These are phyloP conservation scores for Diadophis punctatus DNA, from an alignment of 2,113 vertebrate species.

Conservation along the genomic window DNA sequence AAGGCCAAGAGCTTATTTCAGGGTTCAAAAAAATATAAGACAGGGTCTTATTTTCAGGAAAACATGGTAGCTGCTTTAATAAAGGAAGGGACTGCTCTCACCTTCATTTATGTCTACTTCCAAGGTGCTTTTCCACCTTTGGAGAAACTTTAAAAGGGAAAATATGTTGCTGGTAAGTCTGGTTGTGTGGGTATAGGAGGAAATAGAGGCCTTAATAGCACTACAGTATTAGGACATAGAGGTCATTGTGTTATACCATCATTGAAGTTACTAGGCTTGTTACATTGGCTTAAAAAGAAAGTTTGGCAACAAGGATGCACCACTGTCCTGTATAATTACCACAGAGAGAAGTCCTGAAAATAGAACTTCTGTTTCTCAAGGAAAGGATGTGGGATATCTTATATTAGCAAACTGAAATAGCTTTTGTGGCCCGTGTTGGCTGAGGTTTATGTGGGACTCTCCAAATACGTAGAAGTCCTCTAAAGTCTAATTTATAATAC, in stretches of 20 bases:
- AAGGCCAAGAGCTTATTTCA: too few relatives aligned
- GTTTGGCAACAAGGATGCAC: slow-evolving; percentile 26
- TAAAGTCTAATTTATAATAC: slow-evolving; percentile 68
- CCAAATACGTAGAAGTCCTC: slow-evolving; percentile 32
- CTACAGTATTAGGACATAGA: slow-evolving; percentile 9
- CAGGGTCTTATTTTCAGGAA: too few relatives aligned
- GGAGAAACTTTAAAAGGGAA: background rate
- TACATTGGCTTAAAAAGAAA: slow-evolving; percentile 43
- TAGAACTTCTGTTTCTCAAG: slow-evolving; percentile 22
- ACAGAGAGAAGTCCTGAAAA: slow-evolving; percentile 28
- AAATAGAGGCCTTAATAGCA: slow-evolving; percentile 1
- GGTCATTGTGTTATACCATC: background rate
- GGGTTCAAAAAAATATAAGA: too few relatives aligned
- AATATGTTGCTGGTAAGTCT: background rate
- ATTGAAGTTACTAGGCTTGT: slow-evolving; percentile 2
- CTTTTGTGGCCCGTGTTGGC: slow-evolving; percentile 34
- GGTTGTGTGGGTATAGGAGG: slow-evolving; percentile 15
- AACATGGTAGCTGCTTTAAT: background rate
- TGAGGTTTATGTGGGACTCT: slow-evolving; percentile 45
- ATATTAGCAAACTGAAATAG: slow-evolving; percentile 29
- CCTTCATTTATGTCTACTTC: background rate
- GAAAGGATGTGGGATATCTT: slow-evolving; percentile 7
- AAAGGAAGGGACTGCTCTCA: slow-evolving; percentile 17
- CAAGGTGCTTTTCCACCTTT: background rate
- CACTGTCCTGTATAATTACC: slow-evolving; percentile 46